phyloP scores from a whole-genome alignment of 23 tunicate genomes.

The Styela clava region DNA sequence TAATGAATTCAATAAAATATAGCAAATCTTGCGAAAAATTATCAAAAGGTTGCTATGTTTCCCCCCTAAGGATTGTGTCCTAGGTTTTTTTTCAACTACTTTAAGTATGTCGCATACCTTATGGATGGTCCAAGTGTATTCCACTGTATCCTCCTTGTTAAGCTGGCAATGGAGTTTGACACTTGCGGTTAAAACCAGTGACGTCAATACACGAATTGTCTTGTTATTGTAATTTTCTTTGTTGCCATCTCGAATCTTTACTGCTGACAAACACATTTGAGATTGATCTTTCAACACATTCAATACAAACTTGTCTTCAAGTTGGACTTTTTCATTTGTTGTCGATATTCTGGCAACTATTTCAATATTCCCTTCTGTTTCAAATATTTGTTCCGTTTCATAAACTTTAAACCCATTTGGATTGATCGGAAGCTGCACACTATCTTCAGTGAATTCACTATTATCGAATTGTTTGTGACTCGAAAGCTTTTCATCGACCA shows the following conservation, averaged over 20 bases:
- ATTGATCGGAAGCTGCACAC: not conserved
- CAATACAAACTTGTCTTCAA: not conserved
- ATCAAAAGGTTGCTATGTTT: no score
- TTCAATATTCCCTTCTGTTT: not conserved
- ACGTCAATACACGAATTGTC: not conserved
- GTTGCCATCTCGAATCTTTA: not conserved
- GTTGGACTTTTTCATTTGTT: not conserved
- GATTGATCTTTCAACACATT: not conserved
- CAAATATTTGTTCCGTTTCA: not conserved
- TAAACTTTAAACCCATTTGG: not conserved
- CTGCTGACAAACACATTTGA: not conserved
- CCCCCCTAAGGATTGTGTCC: no score
- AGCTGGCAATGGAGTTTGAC: not conserved
- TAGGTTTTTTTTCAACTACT: no score
- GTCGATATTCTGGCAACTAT: not conserved
- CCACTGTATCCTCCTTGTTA: not conserved
- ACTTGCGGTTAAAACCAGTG: not conserved
- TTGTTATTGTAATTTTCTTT: not conserved
- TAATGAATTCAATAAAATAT: no score
- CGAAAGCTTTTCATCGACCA: not conserved
- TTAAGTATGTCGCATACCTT: not conserved
- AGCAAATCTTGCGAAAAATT: no score
- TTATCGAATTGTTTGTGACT: not conserved
- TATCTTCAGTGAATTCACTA: not conserved
- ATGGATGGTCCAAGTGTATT: not conserved